Percentiles rank a stretch among this genome's conserved stretches.
Conservation (phyloP, 2,797 vertebrate genomes). For the Capromys pilorides region DNA sequence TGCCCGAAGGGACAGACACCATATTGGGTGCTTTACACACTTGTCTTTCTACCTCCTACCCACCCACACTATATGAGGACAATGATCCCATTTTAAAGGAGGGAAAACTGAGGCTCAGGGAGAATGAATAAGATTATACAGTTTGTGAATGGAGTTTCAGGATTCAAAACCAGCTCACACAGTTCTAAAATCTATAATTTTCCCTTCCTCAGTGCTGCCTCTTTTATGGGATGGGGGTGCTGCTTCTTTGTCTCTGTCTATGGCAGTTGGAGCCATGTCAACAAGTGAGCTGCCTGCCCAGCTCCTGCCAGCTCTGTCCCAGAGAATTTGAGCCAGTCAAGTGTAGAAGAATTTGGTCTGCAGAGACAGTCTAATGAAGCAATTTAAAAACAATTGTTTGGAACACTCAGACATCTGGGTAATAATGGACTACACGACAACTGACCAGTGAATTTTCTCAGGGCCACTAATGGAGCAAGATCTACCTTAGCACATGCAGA, state of each 20-base stretch:
- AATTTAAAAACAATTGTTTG: constrained; percentile 82
- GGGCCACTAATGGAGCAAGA: constrained; percentile 83
- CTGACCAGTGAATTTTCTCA: constrained; percentile 83
- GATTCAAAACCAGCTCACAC: neutral
- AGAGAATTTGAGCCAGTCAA: constrained; percentile 62
- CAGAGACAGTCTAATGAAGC: constrained; percentile 79
- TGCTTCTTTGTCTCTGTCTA: neutral
- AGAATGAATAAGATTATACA: neutral
- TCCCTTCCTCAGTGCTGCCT: neutral
- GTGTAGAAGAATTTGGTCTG: constrained; percentile 67
- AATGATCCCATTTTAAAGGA: neutral
- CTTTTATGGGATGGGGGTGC: neutral
- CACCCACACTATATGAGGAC: too few relatives aligned
- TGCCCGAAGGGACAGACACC: neutral
- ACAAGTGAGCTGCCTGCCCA: neutral
- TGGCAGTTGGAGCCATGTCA: neutral
- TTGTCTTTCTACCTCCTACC: neutral
- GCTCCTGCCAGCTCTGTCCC: constrained; percentile 32
- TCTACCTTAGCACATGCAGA: constrained; percentile 34
- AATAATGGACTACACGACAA: constrained; percentile 85
- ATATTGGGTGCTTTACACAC: neutral
- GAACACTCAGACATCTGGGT: constrained; percentile 85
- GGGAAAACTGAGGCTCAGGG: neutral
- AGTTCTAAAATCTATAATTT: neutral
- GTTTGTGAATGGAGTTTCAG: neutral